These are phyloP conservation scores for Drosophila oshimai DNA, from an alignment of 1,140 invertebrate genomes.

Conservation along the genomic window DNA sequence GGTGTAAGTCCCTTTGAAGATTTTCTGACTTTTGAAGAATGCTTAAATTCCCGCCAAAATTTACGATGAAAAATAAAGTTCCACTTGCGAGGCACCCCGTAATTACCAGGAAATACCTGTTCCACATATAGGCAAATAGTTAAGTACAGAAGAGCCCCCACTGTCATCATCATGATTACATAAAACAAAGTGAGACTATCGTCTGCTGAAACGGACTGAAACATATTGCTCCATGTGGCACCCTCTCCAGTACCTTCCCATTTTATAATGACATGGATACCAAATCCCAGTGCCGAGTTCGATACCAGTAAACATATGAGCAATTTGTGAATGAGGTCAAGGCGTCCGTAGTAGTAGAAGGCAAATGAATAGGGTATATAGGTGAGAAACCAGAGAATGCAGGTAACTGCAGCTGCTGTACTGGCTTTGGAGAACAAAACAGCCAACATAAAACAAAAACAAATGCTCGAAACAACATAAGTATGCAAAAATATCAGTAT, in stretches of 20 bases:
- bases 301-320: conserved; percentile 85
- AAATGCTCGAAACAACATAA: conserved; percentile 84
- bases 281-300: conserved; percentile 90
- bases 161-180: conserved; percentile 85
- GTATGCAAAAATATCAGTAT: conserved; percentile 84
- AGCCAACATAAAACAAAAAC: conserved; percentile 86
- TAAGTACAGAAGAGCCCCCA: conserved; percentile 86
- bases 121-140: conserved; percentile 89
- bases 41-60: conserved; percentile 75
- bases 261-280: conserved; percentile 86
- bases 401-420: conserved; percentile 85
- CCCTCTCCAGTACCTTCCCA: conserved; percentile 60
- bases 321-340: conserved; percentile 84
- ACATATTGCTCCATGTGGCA: conserved; percentile 88
- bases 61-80: conserved; percentile 87
- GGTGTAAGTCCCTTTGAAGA: neutral
- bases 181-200: conserved; percentile 87
- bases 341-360: conserved; percentile 84
- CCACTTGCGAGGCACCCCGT: conserved; percentile 88
- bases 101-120: conserved; percentile 87
- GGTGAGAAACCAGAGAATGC: conserved; percentile 87
- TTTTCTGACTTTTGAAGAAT: neutral
- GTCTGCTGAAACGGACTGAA: conserved; percentile 86
- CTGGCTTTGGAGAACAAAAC: conserved; percentile 85
- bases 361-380: conserved; percentile 89